A percentile compares a stretch with the other conserved stretches of the same genome.
These are phyloP conservation scores for Lagopus muta DNA, from an alignment of 2,113 vertebrate species.

Conservation along the genomic window DNA sequence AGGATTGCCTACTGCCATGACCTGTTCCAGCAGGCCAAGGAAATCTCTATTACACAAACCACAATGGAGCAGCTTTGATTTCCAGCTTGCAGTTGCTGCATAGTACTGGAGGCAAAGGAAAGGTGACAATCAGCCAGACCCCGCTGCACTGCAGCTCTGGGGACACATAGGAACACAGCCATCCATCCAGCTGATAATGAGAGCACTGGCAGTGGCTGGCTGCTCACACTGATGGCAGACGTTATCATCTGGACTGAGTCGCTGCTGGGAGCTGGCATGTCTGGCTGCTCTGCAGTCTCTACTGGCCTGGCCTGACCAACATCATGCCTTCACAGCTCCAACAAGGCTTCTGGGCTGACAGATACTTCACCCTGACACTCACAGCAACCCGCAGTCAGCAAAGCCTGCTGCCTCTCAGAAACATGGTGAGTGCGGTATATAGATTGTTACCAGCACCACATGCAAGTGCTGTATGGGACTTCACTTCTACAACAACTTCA, in stretches of 20 bases:
- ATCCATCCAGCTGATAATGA: not conserved
- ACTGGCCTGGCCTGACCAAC: not conserved
- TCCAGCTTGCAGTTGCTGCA: not conserved
- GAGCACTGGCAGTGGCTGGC: not conserved
- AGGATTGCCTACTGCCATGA: not conserved
- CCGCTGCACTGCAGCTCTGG: not conserved
- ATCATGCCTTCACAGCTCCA: not conserved
- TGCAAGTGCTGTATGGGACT: not conserved
- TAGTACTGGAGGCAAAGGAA: not conserved
- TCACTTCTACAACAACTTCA: not conserved
- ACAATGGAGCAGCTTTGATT: not conserved
- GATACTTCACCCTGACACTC: not conserved
- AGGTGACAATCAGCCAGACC: not conserved
- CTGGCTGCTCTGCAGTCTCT: not conserved
- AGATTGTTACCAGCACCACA: fast-evolving
- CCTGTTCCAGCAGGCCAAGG: not conserved
- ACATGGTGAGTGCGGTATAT: not conserved
- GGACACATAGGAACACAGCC: not conserved
- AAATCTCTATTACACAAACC: not conserved
- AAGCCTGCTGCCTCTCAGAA: not conserved
- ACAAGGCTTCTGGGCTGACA: not conserved
- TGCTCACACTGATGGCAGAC: not conserved
- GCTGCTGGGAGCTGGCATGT: not conserved
- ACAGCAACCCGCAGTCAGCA: not conserved
- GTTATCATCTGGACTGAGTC: not conserved